Conservation (phyloP, 2,888 invertebrate species). For the Netelia melanura region DNA sequence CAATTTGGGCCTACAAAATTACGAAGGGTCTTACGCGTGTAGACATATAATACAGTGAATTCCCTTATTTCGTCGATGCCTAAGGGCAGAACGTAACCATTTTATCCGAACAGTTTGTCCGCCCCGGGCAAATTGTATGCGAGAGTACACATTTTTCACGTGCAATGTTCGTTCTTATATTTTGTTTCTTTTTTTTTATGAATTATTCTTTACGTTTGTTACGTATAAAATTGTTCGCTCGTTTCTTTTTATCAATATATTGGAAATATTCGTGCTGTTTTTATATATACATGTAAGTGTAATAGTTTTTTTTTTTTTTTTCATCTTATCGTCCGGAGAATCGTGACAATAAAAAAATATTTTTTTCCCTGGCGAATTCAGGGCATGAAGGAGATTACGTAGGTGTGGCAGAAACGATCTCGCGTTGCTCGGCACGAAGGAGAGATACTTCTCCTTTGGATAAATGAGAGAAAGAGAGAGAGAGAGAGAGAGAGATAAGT, state of each 20-base stretch:
- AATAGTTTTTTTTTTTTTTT: neutral
- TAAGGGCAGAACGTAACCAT: conserved; percentile 26
- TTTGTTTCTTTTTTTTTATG: neutral
- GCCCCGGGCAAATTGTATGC: conserved; percentile 11
- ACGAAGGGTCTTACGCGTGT: conserved; percentile 5
- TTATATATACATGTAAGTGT: neutral
- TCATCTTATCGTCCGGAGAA: neutral
- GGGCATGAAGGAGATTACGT: conserved; percentile 61
- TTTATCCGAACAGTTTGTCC: conserved; percentile 23
- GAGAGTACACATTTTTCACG: neutral
- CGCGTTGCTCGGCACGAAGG: conserved; percentile 32
- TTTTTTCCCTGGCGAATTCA: conserved; percentile 48
- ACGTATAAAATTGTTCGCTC: conserved; percentile 9
- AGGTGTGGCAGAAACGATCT: conserved; percentile 56
- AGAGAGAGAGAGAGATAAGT: conserved; percentile 33
- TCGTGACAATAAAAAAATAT: conserved; percentile 16
- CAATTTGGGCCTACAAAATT: conserved; percentile 30
- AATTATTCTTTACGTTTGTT: conserved; percentile 5
- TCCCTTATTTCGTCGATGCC: neutral
- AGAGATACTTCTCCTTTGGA: conserved; percentile 9
- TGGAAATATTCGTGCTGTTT: neutral
- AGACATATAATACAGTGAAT: neutral
- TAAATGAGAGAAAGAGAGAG: conserved; percentile 5
- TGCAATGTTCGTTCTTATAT: neutral
- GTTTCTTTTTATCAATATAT: conserved; percentile 12